Conservation (phyloP, 2,797 vertebrate species). For the Coluber constrictor region DNA sequence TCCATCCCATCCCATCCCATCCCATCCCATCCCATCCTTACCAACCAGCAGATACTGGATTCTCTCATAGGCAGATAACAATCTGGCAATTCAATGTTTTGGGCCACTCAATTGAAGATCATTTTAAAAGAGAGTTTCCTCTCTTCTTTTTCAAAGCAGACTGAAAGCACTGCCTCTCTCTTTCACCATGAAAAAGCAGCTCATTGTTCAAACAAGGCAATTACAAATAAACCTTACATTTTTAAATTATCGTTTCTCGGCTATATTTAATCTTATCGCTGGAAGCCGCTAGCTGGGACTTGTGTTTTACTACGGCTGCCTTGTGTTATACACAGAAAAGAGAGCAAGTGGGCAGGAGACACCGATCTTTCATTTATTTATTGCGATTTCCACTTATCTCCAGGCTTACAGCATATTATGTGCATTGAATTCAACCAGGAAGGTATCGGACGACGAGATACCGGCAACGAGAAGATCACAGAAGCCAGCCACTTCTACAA, state of each 20-base stretch:
- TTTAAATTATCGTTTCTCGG: not conserved
- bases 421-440: fast-evolving
- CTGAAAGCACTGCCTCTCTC: not conserved
- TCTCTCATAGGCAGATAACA: not conserved
- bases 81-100: not conserved
- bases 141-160: not conserved
- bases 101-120: not conserved
- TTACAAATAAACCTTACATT: not conserved
- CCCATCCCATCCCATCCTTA: too few relatives aligned
- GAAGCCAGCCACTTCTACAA: not conserved
- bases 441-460: not conserved
- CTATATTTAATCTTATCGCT: slow-evolving; percentile 8
- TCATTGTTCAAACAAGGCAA: not conserved
- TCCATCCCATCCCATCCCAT: fast-evolving
- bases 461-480: not conserved
- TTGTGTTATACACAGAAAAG: not conserved
- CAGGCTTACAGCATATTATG: not conserved
- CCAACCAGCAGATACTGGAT: too few relatives aligned
- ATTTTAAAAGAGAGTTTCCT: not conserved
- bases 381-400: not conserved
- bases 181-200: not conserved
- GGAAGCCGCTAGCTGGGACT: not conserved
- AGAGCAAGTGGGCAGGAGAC: not conserved
- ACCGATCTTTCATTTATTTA: not conserved
- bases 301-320: not conserved